Base-by-base conservation (phyloP, 2,888 invertebrate genomes). In the Drosophila aldrichi region DNA sequence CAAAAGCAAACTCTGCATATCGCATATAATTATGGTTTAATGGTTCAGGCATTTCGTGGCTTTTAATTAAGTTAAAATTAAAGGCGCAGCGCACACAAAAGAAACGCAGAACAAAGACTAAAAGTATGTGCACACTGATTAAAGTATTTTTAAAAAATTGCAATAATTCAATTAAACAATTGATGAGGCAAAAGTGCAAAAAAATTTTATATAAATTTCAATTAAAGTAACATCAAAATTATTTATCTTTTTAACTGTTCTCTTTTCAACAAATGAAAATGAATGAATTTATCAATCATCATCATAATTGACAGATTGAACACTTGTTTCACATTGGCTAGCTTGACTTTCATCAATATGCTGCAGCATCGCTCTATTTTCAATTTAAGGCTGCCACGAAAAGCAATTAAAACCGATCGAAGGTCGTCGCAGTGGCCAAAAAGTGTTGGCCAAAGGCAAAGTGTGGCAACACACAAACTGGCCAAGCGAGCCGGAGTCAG, bases 31-130 rank as follows among this genome's bases (percentile, higher is more conserved):
- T 49, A 34, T 34, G 32, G 48, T 4, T 65, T 48, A 49, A 38
- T 56, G 41, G 60, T 48, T 71, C 48, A 52, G 40, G 56, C 49
- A 64, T 58, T 41, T 36, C 56, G 44, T 63, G 64, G 65, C 56
- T 70, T 82, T 71, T 60, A 70, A 68, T 78, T 65, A 54, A 70
- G 78, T 54, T 74, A 60, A 62, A 63, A 29, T 57, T 36, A 48
- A 68, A 59, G 48, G 7, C 22, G 41, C 48, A 43, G 20, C 14
- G 43, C 48, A 41, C 48, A 41, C 16, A 20, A 8, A 40, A 18
- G 20, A 57, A 9, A 20, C 32, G 12, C n/a, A 55, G 49, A 58
- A 43, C 44, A 54, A 54, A 48, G 16, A 14, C 49, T 3, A 18
- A 32, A 49, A 1, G 6, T 32, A 12, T 14, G 18, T 18, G 12